These are phyloP conservation scores for Notolepis coatsorum DNA, from an alignment of 2,797 vertebrate species.

Conservation along the genomic window DNA sequence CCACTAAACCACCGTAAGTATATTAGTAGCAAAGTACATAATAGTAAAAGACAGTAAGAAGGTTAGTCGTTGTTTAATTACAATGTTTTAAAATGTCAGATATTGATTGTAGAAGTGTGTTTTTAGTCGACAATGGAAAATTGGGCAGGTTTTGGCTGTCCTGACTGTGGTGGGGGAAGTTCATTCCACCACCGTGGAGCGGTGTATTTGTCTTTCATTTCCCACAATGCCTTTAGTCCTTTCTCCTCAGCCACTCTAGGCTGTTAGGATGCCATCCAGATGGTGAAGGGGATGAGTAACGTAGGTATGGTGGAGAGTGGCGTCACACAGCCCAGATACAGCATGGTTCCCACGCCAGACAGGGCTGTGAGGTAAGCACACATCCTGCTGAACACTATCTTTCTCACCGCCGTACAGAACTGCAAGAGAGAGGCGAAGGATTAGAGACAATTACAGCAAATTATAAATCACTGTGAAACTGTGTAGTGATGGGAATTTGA, in stretches of 20 bases:
- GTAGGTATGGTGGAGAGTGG: constrained; percentile 82
- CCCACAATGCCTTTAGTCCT: not conserved
- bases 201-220: not conserved
- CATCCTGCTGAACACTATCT: constrained; percentile 90
- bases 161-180: no score
- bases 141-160: no score
- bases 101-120: no score
- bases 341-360: constrained; percentile 79
- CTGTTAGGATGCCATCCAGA: constrained; percentile 95
- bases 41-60: no score
- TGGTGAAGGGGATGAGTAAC: constrained; percentile 86
- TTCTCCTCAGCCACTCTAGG: not conserved
- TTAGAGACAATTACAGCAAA: not conserved
- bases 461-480: no score
- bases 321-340: constrained; percentile 82
- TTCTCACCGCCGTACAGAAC: constrained; percentile 93
- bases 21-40: no score
- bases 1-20: no score
- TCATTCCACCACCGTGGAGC: no score
- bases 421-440: constrained; percentile 58
- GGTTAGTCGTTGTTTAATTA: no score
- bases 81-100: no score
- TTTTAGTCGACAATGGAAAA: no score
- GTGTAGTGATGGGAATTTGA: no score
- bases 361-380: constrained; percentile 85